Conservation (phyloP, 2,888 invertebrate genomes). For the Colletes collaris region DNA sequence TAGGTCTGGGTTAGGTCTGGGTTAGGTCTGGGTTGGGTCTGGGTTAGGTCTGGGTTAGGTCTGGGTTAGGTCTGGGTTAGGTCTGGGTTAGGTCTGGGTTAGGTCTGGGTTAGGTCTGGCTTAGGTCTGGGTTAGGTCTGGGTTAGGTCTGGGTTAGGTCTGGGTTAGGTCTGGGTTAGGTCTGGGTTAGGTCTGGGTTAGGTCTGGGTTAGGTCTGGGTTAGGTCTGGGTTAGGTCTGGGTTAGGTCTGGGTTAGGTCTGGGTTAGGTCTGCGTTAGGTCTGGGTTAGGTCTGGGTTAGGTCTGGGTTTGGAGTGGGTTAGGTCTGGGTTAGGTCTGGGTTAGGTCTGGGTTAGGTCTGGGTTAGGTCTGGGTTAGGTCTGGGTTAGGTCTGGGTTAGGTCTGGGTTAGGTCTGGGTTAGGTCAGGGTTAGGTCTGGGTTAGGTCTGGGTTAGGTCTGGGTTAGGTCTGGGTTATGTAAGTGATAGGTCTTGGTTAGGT, state of each 20-base stretch:
- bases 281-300: constrained; percentile 9
- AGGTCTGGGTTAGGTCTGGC: constrained; percentile 8
- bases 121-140: constrained; percentile 10
- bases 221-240: constrained; percentile 10
- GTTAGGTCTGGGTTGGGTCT: constrained; percentile 8
- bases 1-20: constrained; percentile 10
- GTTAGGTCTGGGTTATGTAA: neutral
- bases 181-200: constrained; percentile 9
- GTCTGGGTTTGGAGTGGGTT: constrained; percentile 2
- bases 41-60: constrained; percentile 10
- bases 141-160: constrained; percentile 10
- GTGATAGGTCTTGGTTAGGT: constrained; percentile 1
- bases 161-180: constrained; percentile 10
- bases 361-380: constrained; percentile 10
- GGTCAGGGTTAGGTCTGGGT: constrained; percentile 8
- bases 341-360: constrained; percentile 10
- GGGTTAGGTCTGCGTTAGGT: constrained; percentile 8
- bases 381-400: constrained; percentile 10
- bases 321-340: constrained; percentile 10
- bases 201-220: constrained; percentile 10
- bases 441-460: constrained; percentile 10
- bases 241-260: constrained; percentile 9
- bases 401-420: constrained; percentile 10
- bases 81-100: constrained; percentile 9
- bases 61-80: constrained; percentile 10